These are phyloP conservation scores for Notolabrus celidotus DNA, from an alignment of 2,797 vertebrate species.

Conservation along the genomic window DNA sequence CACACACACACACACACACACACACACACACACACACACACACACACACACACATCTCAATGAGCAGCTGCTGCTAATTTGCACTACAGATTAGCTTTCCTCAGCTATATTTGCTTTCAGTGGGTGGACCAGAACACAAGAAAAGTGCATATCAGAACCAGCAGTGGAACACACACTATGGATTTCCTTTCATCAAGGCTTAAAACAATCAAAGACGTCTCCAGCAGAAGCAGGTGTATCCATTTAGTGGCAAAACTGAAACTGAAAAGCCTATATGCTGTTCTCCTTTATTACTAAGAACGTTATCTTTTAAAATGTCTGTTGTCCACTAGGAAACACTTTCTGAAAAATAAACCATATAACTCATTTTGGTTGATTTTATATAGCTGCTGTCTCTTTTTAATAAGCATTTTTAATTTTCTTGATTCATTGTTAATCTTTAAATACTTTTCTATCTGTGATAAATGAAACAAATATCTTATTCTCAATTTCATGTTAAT, in stretches of 20 bases:
- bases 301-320: not conserved
- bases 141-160: constrained; percentile 51
- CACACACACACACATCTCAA: constrained; percentile 29
- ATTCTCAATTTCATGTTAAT: no score
- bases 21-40: constrained; percentile 8
- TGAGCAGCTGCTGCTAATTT: constrained; percentile 79
- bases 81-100: constrained; percentile 75
- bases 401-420: not conserved
- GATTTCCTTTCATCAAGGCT: constrained; percentile 43
- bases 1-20: no score
- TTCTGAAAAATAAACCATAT: not conserved
- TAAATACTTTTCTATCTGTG: no score
- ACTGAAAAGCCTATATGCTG: not conserved
- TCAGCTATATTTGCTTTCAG: constrained; percentile 65
- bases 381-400: not conserved
- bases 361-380: not conserved
- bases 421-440: not conserved
- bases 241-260: not conserved
- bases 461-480: no score
- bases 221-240: constrained; percentile 16
- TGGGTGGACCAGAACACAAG: constrained; percentile 49
- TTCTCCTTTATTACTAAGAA: not conserved
- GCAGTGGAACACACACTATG: constrained; percentile 41
- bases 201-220: constrained; percentile 48
- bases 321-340: not conserved